Evolutionary conservation across 1,140 invertebrate species (phyloP), one percentile per base, ranked within the genome.

Genomic region (Drosophila repletoides): DNA sequence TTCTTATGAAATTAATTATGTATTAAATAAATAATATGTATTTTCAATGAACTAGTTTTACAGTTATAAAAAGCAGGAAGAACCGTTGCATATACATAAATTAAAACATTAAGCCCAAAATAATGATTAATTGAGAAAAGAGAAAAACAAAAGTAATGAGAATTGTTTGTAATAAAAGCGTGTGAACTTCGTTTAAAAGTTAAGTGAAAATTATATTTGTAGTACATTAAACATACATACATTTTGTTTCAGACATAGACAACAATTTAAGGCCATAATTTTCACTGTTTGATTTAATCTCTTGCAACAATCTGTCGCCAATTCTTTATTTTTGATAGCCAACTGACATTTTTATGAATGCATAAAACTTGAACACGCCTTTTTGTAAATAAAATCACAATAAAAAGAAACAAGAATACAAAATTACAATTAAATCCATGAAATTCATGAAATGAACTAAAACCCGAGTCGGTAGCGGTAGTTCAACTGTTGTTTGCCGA

Each of bases 401-500:
- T 28, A 68, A 34, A 28, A 66, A 49, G 51, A 60, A 41, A 53
- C 40, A 53, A 60, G 67, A n/a, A n/a, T n/a, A 63, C 22, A 38
- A 55, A 38, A 67, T 49, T 74, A 71, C 52, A 74, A 65, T 61
- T 56, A 72, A 73, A 76, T 65, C 59, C 61, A 87, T n/a, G n/a
- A n/a, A n/a, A n/a, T 77, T 83, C 76, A 88, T 88, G 31, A 69
- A 87, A 87, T 81, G 76, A 88, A 87, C 59, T 67, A 81, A 87
- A 81, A 73, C 43, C 65, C 48, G 58, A 66, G 75, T 63, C 63
- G 64, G 58, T 41, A 67, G 52, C 40, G 31, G 58, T 41, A 67
- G 52, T 46, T 31, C 55, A 43, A 83, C 70, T 55, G 36, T 76
- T 72, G 65, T 65, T 26, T 49, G 40, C 45, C n/a, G 43, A 34